These are phyloP conservation scores for Chymomyza amoena DNA, from an alignment of 2,888 invertebrate genomes.

Conservation along the genomic window DNA sequence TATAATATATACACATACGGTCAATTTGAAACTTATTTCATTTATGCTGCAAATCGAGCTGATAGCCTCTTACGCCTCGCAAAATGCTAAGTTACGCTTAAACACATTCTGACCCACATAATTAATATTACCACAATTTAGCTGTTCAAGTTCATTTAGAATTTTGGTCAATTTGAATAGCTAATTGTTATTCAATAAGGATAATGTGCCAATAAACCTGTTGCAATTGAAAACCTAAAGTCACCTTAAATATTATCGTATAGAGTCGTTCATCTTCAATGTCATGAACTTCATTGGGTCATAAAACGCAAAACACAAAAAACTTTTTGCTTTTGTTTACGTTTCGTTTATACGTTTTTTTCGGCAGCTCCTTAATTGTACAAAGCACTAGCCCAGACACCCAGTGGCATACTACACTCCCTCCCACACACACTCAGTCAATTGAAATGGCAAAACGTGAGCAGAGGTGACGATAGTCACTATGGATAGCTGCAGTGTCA, in stretches of 20 bases:
- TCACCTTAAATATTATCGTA: slow-evolving; percentile 33
- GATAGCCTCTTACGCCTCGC: too few relatives aligned
- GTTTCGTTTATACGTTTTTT: slow-evolving; percentile 31
- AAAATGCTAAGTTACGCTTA: too few relatives aligned
- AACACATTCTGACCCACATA: too few relatives aligned
- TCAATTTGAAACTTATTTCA: too few relatives aligned
- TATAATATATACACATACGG: too few relatives aligned
- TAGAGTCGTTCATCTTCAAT: slow-evolving; percentile 48
- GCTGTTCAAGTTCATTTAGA: too few relatives aligned
- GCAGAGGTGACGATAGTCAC: slow-evolving; percentile 23
- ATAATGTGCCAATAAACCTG: slow-evolving; percentile 47
- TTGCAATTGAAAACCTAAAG: slow-evolving; percentile 14
- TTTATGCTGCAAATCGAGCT: too few relatives aligned
- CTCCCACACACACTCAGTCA: slow-evolving; percentile 11
- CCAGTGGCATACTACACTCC: slow-evolving; percentile 21
- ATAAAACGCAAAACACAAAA: slow-evolving; percentile 51
- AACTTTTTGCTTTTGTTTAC: slow-evolving; percentile 43
- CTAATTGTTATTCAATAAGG: slow-evolving; percentile 27
- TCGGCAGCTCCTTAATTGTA: slow-evolving; percentile 50
- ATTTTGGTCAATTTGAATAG: too few relatives aligned
- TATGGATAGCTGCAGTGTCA: slow-evolving; percentile 9
- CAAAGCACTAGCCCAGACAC: slow-evolving; percentile 25
- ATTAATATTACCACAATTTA: too few relatives aligned
- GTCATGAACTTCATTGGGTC: slow-evolving; percentile 69
- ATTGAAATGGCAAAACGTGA: slow-evolving; percentile 58